phyloP scores from a whole-genome alignment of 2,888 invertebrate genomes.

The Amphipoea oculea region DNA sequence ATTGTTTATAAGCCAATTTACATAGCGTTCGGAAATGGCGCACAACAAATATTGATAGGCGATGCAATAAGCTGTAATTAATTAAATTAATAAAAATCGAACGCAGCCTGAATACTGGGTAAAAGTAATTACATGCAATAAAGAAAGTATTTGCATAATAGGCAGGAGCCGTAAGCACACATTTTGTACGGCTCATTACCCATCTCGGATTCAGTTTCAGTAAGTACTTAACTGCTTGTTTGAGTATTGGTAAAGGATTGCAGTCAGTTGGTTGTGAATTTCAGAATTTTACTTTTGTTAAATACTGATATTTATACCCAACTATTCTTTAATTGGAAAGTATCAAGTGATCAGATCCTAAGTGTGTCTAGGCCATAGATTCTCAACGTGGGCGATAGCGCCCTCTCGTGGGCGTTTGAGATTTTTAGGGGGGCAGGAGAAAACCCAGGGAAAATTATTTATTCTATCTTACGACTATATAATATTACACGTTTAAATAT shows the following conservation, averaged over 20 bases:
- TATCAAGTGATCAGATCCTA: too few species aligned
- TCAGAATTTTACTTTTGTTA: background rate
- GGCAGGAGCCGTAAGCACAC: background rate
- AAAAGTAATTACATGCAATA: slow-evolving; percentile 29
- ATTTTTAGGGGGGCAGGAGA: too few species aligned
- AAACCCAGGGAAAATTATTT: too few species aligned
- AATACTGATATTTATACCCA: background rate
- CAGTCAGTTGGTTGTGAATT: background rate
- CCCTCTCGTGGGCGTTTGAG: too few species aligned
- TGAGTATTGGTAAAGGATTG: background rate
- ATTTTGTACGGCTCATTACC: slow-evolving; percentile 31
- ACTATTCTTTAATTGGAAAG: background rate
- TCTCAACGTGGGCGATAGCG: too few species aligned
- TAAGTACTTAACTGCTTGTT: background rate
- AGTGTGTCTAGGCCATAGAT: too few species aligned
- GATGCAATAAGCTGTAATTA: slow-evolving; percentile 51
- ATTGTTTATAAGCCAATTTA: slow-evolving; percentile 45
- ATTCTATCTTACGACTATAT: too few species aligned
- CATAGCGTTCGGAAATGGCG: slow-evolving; percentile 42
- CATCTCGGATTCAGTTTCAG: slow-evolving; percentile 6
- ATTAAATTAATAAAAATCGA: slow-evolving; percentile 42
- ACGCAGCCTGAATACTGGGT: slow-evolving; percentile 13
- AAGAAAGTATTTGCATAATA: slow-evolving; percentile 42
- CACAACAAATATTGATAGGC: slow-evolving; percentile 43
- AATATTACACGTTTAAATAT: too few species aligned